Base-by-base conservation (phyloP, 2,888 invertebrate species). In the Ormyrus labotus region DNA sequence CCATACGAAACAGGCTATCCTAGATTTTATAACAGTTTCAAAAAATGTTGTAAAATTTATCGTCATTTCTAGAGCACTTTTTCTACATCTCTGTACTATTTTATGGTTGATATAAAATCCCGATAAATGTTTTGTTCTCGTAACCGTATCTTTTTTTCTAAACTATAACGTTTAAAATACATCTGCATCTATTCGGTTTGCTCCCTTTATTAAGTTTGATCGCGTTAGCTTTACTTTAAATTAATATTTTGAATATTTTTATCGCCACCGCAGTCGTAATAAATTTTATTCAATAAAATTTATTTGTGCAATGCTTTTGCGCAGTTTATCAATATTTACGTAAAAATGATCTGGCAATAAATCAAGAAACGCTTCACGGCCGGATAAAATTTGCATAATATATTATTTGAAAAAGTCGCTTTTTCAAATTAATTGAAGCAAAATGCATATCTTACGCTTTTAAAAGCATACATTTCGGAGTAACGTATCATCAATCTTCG, bases 1-100 rank as follows among this genome's bases (percentile, higher is more conserved):
- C n/a, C 55, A 51, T 47, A n/a, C 34, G 53, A 6, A 47, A 53
- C 55, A 53, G 13, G 58, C 58, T 13, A 58, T 74, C 10, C 65
- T 19, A 55, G 58, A 48, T 65, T 74, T 57, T 65, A 74, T 45
- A 65, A 47, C 55, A n/a, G 11, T 57, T 74, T 57, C 48, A 34
- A 61, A 74, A 74, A 48, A 5, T 34, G 50, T 48, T 57, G 64
- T 73, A 74, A 65, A 74, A 74, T 74, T 74, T 65, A 74, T 57
- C 48, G n/a, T 61, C 9, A 50, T 10, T 63, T 64, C 19, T 55
- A 64, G 55, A 63, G 34, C 34, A 19, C 7, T 55, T 73, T 10
- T 55, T 74, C 19, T 19, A 57, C 34, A n/a, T 57, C 34, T 57
- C 50, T 58, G 10, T 50, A 5, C 50, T 60, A 1, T 51, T 71